Base-by-base conservation (phyloP, 2,113 vertebrate species). In the Muntiacus muntjak region DNA sequence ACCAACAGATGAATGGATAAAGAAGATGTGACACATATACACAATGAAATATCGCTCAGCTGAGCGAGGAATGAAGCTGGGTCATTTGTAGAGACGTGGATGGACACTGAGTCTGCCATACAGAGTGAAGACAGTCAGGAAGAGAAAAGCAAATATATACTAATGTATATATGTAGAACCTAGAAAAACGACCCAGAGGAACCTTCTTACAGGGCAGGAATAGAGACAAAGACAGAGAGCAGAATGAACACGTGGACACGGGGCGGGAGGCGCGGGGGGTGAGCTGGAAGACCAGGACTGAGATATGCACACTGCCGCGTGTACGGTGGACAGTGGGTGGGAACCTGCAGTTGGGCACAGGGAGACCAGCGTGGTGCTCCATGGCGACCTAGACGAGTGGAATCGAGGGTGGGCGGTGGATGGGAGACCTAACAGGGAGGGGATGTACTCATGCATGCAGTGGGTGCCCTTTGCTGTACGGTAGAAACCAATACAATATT, bases 271-370 rank as follows among this genome's bases (percentile, higher is more conserved):
- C 23, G n/a, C 2, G 19, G 19, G n/a, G n/a, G 10, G 19, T 71
- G 67, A 40, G 40, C 3, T 40, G n/a, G n/a, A 71, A 71, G 67
- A 71, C 40, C 12, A 40, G n/a, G n/a, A 71, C 1, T 12, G 67
- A 23, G n/a, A 12, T 23, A 12, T 23, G n/a, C 3, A 36, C n/a
- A 23, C 17, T 36, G 0, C 33, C 2, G 3, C 40, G 2, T 40
- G n/a, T 71, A 9, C 36, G 6, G 12, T 2, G 40, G n/a, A 71
- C 6, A 71, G 5, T 23, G 36, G 19, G n/a, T 6, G n/a, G 67
- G 19, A 71, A 12, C 19, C n/a, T 71, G n/a, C n/a, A 23, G 19
- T 40, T 71, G 36, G 36, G 67, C 67, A 71, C 67, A 71, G n/a
- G 64, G 19, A 71, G 10, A 71, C 40, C 67, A 71, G 8, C n/a